These are phyloP conservation scores for Brachionus calyciflorus DNA, from an alignment of 1,140 invertebrate genomes.

Conservation along the genomic window DNA sequence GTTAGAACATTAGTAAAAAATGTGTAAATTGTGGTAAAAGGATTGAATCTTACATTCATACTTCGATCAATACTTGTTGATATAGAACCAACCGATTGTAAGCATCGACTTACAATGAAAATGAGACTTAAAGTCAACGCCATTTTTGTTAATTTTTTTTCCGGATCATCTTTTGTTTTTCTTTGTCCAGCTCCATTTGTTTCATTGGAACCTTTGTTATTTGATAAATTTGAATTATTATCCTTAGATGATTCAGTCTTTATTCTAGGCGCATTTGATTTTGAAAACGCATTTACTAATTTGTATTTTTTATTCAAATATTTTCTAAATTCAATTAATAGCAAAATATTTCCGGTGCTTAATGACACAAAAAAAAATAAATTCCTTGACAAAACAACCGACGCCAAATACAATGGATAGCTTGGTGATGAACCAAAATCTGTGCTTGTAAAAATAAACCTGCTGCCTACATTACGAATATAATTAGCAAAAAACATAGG, in stretches of 20 bases:
- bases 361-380: neutral
- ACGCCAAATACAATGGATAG: neutral
- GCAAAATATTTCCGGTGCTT: neutral
- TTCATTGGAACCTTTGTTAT: neutral
- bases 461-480: neutral
- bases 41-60: neutral
- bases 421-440: neutral
- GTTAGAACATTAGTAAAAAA: constrained; percentile 5
- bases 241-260: neutral
- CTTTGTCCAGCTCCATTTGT: too few species aligned
- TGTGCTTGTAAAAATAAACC: neutral
- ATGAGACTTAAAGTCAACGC: neutral
- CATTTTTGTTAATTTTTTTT: neutral
- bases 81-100: neutral
- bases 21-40: neutral
- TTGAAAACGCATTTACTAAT: neutral
- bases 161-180: neutral
- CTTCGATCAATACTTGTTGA: neutral
- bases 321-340: neutral
- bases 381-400: neutral
- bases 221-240: neutral
- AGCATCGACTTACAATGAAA: neutral
- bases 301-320: neutral
- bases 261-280: neutral
- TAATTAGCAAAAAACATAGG: neutral